phyloP scores from a whole-genome alignment of 2,888 invertebrate species.

The Ennomos fuscantarius region DNA sequence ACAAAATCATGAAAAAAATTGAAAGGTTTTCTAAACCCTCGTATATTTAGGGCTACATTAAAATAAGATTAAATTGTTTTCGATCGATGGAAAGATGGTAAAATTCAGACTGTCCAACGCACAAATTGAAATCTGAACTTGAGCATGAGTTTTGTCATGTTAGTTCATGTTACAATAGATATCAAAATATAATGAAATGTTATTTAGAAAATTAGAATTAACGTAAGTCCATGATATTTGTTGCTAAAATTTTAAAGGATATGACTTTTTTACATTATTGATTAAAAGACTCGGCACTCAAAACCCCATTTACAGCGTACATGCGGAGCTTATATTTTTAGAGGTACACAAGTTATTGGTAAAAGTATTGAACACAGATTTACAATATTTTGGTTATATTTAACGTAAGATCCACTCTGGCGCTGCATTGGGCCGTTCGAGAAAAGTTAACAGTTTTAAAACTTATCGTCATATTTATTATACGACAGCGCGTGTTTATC shows the following conservation, averaged over 20 bases:
- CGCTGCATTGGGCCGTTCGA: too few species aligned
- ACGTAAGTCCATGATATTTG: too few species aligned
- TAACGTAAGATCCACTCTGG: too few species aligned
- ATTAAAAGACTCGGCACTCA: background rate
- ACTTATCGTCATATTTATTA: too few species aligned
- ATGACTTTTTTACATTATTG: background rate
- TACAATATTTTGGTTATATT: too few species aligned
- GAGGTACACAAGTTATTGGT: too few species aligned
- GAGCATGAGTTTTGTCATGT: constrained; percentile 3
- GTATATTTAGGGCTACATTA: constrained; percentile 10
- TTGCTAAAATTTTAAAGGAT: background rate
- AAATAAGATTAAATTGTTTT: constrained; percentile 1
- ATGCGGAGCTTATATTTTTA: too few species aligned
- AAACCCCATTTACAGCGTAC: too few species aligned
- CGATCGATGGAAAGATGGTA: background rate
- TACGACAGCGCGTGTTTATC: too few species aligned
- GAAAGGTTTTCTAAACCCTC: background rate
- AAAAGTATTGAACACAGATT: too few species aligned
- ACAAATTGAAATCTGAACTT: constrained; percentile 11
- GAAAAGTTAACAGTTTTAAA: too few species aligned
- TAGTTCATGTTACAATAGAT: constrained; percentile 3
- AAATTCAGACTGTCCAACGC: constrained; percentile 16
- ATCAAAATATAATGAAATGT: constrained; percentile 17
- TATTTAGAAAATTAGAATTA: constrained; percentile 11
- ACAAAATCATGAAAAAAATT: constrained; percentile 3